phyloP scores from a whole-genome alignment of 2,797 vertebrate species.

The Echiichthys vipera region DNA sequence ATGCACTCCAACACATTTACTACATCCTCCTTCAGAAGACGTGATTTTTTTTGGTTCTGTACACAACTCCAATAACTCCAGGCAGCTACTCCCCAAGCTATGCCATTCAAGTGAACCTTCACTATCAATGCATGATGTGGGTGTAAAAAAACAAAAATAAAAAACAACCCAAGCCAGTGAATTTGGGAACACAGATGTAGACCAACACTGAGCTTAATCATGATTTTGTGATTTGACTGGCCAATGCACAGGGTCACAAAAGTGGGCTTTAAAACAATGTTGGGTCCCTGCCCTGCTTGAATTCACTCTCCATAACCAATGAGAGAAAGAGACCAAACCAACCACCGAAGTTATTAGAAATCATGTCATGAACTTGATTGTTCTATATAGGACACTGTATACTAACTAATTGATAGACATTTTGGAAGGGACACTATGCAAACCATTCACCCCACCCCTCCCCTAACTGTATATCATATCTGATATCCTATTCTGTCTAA shows the following conservation, averaged over 20 bases:
- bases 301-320: neutral
- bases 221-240: neutral
- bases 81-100: constrained; percentile 13
- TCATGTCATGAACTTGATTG: too few species aligned
- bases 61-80: constrained; percentile 21
- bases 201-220: neutral
- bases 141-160: constrained; percentile 16
- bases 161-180: neutral
- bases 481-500: too few species aligned
- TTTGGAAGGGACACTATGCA: too few species aligned
- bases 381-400: too few species aligned
- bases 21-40: constrained; percentile 44
- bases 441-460: too few species aligned
- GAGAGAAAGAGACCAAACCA: too few species aligned
- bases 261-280: neutral
- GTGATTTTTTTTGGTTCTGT: constrained; percentile 28
- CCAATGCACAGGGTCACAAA: neutral
- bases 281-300: neutral
- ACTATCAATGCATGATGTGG: constrained; percentile 39
- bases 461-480: too few species aligned
- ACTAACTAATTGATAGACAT: too few species aligned
- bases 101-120: constrained; percentile 51
- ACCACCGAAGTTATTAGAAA: too few species aligned
- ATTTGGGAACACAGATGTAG: neutral
- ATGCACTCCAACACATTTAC: constrained; percentile 33